phyloP scores from a whole-genome alignment of 2,113 vertebrate species.

The Pseudorasbora parva region DNA sequence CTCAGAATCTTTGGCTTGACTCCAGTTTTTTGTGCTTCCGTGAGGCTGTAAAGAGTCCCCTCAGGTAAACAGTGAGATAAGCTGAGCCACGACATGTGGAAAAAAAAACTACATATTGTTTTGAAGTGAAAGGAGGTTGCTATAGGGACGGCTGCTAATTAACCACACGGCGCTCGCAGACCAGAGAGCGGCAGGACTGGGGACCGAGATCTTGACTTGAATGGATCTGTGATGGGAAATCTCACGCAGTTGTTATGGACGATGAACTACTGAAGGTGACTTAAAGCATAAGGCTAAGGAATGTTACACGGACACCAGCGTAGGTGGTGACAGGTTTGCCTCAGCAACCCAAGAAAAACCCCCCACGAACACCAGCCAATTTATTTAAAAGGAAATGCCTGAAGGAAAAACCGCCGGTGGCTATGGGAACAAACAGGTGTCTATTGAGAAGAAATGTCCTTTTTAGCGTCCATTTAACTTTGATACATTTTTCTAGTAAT shows the following conservation, averaged over 20 bases:
- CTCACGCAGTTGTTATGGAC: conserved; percentile 21
- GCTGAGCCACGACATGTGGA: conserved; percentile 15
- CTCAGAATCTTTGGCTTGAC: background rate
- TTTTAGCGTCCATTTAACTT: background rate
- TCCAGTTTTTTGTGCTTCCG: background rate
- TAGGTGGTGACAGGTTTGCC: conserved; percentile 24
- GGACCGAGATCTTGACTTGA: conserved; percentile 25
- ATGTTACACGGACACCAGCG: background rate
- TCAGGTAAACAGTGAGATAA: conserved; percentile 55
- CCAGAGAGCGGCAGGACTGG: conserved; percentile 38
- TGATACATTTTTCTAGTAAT: background rate
- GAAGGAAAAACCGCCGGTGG: background rate
- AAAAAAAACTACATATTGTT: conserved; percentile 47
- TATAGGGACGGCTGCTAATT: conserved; percentile 57
- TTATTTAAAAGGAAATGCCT: conserved; percentile 1
- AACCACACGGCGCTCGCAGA: conserved; percentile 38
- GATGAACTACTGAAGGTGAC: conserved; percentile 28
- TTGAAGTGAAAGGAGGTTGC: conserved; percentile 54
- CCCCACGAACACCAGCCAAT: conserved; percentile 23
- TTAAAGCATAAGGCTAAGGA: conserved; percentile 7
- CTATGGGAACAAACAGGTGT: conserved; percentile 34
- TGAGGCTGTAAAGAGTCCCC: conserved; percentile 8
- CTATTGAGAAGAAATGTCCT: background rate
- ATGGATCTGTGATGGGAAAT: background rate
- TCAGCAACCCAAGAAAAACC: background rate